A percentile compares a stretch with the other conserved stretches of the same genome.
Conservation (phyloP, 2,888 invertebrate species). For the Harmothoe impar region DNA sequence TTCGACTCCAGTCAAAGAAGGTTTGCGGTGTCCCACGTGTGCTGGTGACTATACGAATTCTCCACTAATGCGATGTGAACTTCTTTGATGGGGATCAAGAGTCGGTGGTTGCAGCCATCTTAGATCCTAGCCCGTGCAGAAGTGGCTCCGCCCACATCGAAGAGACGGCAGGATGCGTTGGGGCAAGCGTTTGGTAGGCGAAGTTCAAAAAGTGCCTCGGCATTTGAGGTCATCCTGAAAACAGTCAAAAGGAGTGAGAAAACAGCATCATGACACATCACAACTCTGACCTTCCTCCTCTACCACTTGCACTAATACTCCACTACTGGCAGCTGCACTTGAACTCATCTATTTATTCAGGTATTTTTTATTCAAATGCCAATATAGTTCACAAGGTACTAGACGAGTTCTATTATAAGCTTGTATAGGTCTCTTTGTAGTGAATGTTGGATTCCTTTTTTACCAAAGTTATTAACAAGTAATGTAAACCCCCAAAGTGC, state of each 20-base stretch:
- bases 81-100: constrained; percentile 47
- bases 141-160: constrained; percentile 30
- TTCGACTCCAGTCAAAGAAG: constrained; percentile 6
- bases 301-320: background rate
- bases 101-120: background rate
- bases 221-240: constrained; percentile 28
- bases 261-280: background rate
- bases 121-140: background rate
- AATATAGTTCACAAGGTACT: background rate
- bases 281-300: background rate
- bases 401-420: background rate
- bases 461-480: background rate
- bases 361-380: background rate
- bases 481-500: constrained; percentile 6
- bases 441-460: background rate
- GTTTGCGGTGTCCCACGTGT: constrained; percentile 10
- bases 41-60: background rate
- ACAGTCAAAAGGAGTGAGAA: background rate
- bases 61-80: constrained; percentile 26
- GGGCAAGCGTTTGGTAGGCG: constrained; percentile 5
- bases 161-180: background rate
- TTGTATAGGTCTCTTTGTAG: background rate
- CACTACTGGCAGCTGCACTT: background rate
- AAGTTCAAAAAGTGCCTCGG: constrained; percentile 9
- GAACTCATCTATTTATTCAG: background rate